These are phyloP conservation scores for Ammodytes marinus DNA, from an alignment of 2,113 vertebrate genomes.

Conservation along the genomic window DNA sequence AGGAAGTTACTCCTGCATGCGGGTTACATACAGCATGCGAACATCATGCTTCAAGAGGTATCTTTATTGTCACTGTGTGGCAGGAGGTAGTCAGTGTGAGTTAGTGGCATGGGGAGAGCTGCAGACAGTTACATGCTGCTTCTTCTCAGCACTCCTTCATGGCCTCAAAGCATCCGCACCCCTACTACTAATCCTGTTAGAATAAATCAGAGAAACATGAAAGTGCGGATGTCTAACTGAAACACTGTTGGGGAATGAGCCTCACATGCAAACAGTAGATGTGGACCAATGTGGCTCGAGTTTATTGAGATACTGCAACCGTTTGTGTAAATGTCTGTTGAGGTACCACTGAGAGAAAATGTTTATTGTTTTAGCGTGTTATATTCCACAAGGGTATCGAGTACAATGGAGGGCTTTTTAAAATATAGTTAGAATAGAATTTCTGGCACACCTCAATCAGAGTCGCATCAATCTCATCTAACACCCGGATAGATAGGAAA, in stretches of 20 bases:
- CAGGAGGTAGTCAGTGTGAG: slow-evolving; percentile 44
- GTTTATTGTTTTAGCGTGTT: neutral
- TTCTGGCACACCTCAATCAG: neutral
- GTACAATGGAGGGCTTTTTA: too few species aligned
- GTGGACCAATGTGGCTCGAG: neutral
- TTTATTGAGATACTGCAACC: slow-evolving; percentile 22
- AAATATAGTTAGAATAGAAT: too few species aligned
- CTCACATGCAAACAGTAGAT: slow-evolving; percentile 16
- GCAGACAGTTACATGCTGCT: slow-evolving; percentile 41
- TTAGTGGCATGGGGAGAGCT: slow-evolving; percentile 19
- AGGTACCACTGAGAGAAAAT: neutral
- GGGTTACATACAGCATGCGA: neutral
- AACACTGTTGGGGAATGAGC: slow-evolving; percentile 3
- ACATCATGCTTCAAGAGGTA: neutral
- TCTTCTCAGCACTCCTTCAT: slow-evolving; percentile 45
- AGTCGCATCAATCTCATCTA: neutral
- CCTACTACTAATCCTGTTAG: slow-evolving; percentile 26
- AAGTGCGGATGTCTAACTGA: neutral
- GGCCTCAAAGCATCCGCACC: slow-evolving; percentile 44
- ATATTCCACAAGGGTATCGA: neutral
- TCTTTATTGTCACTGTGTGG: slow-evolving; percentile 2
- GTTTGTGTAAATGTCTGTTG: slow-evolving; percentile 16
- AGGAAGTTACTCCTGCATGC: neutral
- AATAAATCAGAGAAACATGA: slow-evolving; percentile 22
- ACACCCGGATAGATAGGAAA: neutral